Evolutionary conservation across 2,797 vertebrate species (phyloP).

Genomic region (Cirrhinus molitorella): DNA sequence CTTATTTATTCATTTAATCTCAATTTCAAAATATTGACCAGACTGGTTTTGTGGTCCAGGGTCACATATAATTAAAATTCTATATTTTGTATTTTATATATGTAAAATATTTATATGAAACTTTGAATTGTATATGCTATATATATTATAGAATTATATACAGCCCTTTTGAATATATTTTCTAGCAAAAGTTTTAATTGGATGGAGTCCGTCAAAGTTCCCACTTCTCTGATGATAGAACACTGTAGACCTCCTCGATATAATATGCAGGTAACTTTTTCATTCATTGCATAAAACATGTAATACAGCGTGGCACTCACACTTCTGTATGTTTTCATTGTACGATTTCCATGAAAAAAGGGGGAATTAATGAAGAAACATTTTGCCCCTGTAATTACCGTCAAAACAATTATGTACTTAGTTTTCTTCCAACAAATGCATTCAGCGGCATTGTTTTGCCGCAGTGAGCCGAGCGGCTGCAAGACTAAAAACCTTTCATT

Average conservation of each 20-base stretch:
- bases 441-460: slow-evolving; percentile 85
- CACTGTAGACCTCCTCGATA: slow-evolving; percentile 8
- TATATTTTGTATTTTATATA: too few species aligned
- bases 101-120: too few species aligned
- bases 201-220: neutral
- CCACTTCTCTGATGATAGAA: slow-evolving; percentile 13
- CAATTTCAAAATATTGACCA: too few species aligned
- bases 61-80: too few species aligned
- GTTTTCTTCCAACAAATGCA: slow-evolving; percentile 87
- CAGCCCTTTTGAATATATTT: neutral
- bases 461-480: slow-evolving; percentile 81
- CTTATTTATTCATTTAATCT: too few species aligned
- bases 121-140: too few species aligned
- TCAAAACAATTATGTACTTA: slow-evolving; percentile 89
- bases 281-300: slow-evolving; percentile 73
- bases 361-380: slow-evolving; percentile 88
- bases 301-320: slow-evolving; percentile 64
- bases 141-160: too few species aligned
- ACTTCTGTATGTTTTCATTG: slow-evolving; percentile 75
- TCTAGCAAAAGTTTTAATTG: neutral
- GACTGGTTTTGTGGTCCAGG: too few species aligned
- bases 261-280: slow-evolving; percentile 42
- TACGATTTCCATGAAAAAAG: slow-evolving; percentile 77
- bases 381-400: slow-evolving; percentile 84
- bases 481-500: slow-evolving; percentile 90